Evolutionary conservation across 2,113 vertebrate species (phyloP), one percentile per base, ranked within the genome.

Genomic region (Notarius lentiginosus): DNA sequence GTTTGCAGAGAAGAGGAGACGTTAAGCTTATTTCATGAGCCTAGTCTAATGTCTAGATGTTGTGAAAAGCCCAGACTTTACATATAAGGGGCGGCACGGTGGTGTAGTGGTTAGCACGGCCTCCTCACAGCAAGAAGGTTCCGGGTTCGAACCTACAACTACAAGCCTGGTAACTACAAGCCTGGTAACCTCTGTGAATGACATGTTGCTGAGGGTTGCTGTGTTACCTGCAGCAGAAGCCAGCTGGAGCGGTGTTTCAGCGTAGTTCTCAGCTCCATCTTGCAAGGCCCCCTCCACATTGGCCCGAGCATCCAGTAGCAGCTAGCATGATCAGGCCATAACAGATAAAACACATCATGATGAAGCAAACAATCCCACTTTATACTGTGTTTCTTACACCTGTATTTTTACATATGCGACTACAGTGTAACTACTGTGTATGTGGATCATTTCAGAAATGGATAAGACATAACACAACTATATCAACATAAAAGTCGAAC

Each of bases 211-310:
- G 2, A 10, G 27, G 15, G 6, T 27, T 61, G 2, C 7, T 55
- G 2, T 14, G 27, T 84, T 89, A 96, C 96, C 96, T 95, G 96
- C 96, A 24, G 95, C 94, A 0, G 96, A 91, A 4, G 96, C 96
- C 77, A 96, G 92, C 88, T 96, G 96, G 1, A 96, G 94, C 4
- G 96, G 96, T 9, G 96, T 95, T 91, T 96, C 96, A 0, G 95
- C 91, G 90, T 94, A 93, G 90, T 95, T 95, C 88, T 95, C 95
- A 2, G 92, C 91, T 81, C 92, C 94, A 87, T 93, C 95, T 93
- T 93, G 94, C 93, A 94, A 92, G 89, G 93, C 92, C 27, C 94
- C 94, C 90, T 95, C 96, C 90, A 94, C 93, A 7, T 93, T 93
- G 24, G 94, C 94, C 89, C 91, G 90, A 15, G 95, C 94, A 88